Evolutionary conservation across 30 jellyfish, hydroid and myxozoan species (phyloP).

Genomic region (Hydra vulgaris): DNA sequence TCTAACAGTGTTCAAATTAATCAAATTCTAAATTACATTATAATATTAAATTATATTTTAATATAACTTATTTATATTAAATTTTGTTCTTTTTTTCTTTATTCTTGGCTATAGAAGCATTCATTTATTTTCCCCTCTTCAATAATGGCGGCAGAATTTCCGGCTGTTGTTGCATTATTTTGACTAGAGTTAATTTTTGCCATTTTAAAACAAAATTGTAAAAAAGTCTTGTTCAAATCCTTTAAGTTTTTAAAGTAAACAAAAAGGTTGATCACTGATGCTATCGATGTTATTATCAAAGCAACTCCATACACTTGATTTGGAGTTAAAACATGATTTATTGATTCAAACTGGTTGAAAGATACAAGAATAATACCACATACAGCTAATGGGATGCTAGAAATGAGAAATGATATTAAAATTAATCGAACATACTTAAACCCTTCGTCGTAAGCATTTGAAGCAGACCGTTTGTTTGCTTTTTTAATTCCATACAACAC

Average conservation of each 20-base stretch:
- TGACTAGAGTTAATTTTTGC: not conserved
- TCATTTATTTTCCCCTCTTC: not conserved
- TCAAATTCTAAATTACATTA: too few species aligned
- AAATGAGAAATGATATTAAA: slow-evolving; percentile 11
- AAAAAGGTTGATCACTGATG: slow-evolving; percentile 7
- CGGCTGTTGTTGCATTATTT: not conserved
- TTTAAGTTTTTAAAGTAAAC: not conserved
- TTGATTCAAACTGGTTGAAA: not conserved
- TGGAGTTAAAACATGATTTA: not conserved
- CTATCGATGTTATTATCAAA: slow-evolving; percentile 1
- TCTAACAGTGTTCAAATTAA: too few species aligned
- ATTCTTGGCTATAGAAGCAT: not conserved
- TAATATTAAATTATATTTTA: too few species aligned
- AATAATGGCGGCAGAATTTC: too few species aligned
- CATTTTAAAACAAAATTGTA: not conserved
- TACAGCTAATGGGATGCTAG: slow-evolving; percentile 7
- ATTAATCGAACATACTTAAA: not conserved
- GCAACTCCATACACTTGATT: slow-evolving; percentile 16
- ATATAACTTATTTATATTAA: too few species aligned
- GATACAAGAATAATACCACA: slow-evolving; percentile 15
- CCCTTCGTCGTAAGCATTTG: slow-evolving; percentile 12
- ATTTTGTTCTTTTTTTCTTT: not conserved
- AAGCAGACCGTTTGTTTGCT: slow-evolving; percentile 17
- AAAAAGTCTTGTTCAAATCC: not conserved
- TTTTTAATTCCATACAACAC: not conserved